Evolutionary conservation across 1,140 invertebrate species (phyloP).

Genomic region (Orchestia grillus): DNA sequence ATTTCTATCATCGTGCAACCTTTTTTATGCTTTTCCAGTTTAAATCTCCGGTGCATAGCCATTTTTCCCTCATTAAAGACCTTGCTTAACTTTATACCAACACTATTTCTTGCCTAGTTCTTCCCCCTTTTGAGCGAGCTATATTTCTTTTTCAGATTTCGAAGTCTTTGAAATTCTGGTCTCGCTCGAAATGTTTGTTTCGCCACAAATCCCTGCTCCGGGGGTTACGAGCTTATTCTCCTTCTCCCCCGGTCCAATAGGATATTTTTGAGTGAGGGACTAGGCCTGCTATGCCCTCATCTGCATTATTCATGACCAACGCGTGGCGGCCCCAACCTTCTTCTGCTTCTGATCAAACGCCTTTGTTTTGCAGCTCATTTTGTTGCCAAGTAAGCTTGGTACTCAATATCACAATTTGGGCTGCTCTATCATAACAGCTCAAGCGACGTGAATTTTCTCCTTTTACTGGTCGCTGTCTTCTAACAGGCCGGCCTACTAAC

Average conservation of each 20-base stretch:
- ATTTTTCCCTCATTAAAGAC: background rate
- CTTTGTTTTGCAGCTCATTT: conserved; percentile 49
- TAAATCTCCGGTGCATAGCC: background rate
- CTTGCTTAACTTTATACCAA: background rate
- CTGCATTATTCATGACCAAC: conserved; percentile 54
- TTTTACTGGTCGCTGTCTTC: background rate
- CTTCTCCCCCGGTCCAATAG: conserved; percentile 16
- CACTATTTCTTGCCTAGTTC: background rate
- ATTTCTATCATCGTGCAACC: background rate
- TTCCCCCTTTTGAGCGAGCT: background rate
- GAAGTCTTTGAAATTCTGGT: conserved; percentile 1
- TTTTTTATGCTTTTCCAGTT: background rate
- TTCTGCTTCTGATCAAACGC: conserved; percentile 48
- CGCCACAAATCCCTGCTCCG: conserved; percentile 16
- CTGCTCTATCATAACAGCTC: conserved; percentile 41
- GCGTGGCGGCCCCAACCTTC: conserved; percentile 34
- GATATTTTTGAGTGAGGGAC: conserved; percentile 49
- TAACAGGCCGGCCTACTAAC: background rate
- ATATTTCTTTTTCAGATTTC: background rate
- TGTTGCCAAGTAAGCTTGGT: conserved; percentile 38
- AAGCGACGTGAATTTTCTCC: background rate
- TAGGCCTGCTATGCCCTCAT: conserved; percentile 33
- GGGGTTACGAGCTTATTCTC: background rate
- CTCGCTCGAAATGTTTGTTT: conserved; percentile 27
- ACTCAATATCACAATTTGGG: conserved; percentile 51